These are phyloP conservation scores for Biston betularia DNA, from an alignment of 2,888 invertebrate species.

Conservation along the genomic window DNA sequence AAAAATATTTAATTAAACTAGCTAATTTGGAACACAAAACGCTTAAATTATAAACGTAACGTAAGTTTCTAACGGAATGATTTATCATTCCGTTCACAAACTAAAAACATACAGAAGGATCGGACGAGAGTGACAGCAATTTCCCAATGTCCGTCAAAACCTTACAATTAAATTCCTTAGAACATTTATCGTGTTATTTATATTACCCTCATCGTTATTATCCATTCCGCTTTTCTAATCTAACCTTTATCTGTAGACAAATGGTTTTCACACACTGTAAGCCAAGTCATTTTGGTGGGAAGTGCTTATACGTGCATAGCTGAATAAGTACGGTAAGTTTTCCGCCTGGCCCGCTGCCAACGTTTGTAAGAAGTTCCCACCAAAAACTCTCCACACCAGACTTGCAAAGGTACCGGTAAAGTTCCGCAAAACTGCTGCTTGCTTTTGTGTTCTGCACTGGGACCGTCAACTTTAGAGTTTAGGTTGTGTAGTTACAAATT, in stretches of 20 bases:
- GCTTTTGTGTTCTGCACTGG: slow-evolving; percentile 54
- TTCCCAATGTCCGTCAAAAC: too few species aligned
- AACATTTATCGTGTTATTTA: neutral
- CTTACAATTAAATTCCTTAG: too few species aligned
- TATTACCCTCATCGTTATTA: neutral
- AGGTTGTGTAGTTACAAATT: slow-evolving; percentile 39
- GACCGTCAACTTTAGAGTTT: slow-evolving; percentile 47
- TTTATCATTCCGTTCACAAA: too few species aligned
- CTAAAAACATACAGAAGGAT: too few species aligned
- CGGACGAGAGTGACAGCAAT: too few species aligned
- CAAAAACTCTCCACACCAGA: slow-evolving; percentile 48
- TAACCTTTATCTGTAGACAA: slow-evolving; percentile 22
- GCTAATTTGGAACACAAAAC: too few species aligned
- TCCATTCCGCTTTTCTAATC: slow-evolving; percentile 11
- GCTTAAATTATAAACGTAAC: too few species aligned
- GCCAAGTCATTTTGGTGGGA: slow-evolving; percentile 58
- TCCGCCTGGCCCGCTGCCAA: slow-evolving; percentile 67
- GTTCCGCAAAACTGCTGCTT: slow-evolving; percentile 60
- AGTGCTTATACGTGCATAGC: slow-evolving; percentile 65
- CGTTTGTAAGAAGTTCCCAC: slow-evolving; percentile 68
- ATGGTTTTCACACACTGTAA: slow-evolving; percentile 39
- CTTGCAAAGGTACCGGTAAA: slow-evolving; percentile 61
- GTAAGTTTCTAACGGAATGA: too few species aligned
- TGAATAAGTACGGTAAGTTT: slow-evolving; percentile 66
- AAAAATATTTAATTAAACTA: too few species aligned